Base-by-base conservation (phyloP, 2,888 invertebrate genomes). In the Pristionchus entomophagus region DNA sequence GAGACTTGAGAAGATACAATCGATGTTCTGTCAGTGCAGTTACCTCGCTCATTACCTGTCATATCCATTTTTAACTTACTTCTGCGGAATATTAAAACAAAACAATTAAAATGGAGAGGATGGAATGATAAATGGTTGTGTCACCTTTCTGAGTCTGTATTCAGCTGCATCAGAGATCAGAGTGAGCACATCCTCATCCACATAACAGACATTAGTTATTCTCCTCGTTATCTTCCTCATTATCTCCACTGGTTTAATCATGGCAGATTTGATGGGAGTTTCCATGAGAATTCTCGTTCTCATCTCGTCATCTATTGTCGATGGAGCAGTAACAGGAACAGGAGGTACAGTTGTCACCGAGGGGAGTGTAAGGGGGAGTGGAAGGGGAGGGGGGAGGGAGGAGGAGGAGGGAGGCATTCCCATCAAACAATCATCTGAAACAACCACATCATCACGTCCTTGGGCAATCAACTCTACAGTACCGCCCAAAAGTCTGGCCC, bases 1-100 rank as follows among this genome's bases (percentile, higher is more conserved):
- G 97, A 94, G 96, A 95, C 96, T 97, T 94, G 93, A 97, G 96
- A 92, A 96, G 96, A 95, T 98, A 98, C 94, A 97, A 96, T 93
- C 99, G 95, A 95, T 99, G 98, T 94, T 98, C 97, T 4, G 98
- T 97, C 93, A 97, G 96, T 91, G 96, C 96, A 83, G 97, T 96
- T 91, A 99, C 95, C 94, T 97, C 97, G 95, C 97, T 97, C 83
- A 97, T 95, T 89, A 98, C 94, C 83, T 45, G n/a, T n/a, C n/a
- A n/a, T n/a, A 12, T 49, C 17, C 49, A 49, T 49, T 49, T 49
- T 49, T 49, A 17, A 49, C 8, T 49, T 49, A 49, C n/a, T n/a
- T n/a, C n/a, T n/a, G n/a, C n/a, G n/a, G n/a, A n/a, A n/a, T n/a
- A n/a, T n/a, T n/a, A n/a, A n/a, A n/a, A n/a, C n/a, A n/a, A n/a